phyloP scores from a whole-genome alignment of 2,113 vertebrate genomes.

The Bufo gargarizans region DNA sequence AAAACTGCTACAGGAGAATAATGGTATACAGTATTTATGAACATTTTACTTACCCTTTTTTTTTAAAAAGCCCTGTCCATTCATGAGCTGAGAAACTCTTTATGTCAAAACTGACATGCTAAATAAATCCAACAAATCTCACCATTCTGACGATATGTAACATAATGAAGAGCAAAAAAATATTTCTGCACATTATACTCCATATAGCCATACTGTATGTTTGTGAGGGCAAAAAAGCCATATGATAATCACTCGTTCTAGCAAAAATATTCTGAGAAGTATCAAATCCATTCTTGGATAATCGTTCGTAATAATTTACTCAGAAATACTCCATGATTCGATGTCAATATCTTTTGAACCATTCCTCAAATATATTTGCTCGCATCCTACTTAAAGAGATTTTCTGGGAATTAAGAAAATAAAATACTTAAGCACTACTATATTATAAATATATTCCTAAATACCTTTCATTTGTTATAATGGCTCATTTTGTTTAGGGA shows the following conservation, averaged over 20 bases:
- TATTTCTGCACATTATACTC: background rate
- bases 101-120: background rate
- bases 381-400: background rate
- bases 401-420: too few species aligned
- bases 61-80: too few species aligned
- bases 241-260: background rate
- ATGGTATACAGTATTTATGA: too few species aligned
- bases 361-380: background rate
- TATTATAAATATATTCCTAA: too few species aligned
- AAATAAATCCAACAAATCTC: background rate
- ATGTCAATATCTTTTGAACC: background rate
- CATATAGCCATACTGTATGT: background rate
- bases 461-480: too few species aligned
- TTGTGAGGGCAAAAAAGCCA: background rate
- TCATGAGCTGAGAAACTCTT: background rate
- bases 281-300: background rate
- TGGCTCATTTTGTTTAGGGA: too few species aligned
- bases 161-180: background rate
- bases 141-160: background rate
- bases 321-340: background rate
- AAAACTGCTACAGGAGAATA: too few species aligned
- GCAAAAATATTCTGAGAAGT: background rate
- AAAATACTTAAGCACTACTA: too few species aligned
- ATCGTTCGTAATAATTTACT: background rate
- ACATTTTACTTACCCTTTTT: too few species aligned